Conservation (phyloP, 2,113 vertebrate genomes). For the Brienomyrus brachyistius region DNA sequence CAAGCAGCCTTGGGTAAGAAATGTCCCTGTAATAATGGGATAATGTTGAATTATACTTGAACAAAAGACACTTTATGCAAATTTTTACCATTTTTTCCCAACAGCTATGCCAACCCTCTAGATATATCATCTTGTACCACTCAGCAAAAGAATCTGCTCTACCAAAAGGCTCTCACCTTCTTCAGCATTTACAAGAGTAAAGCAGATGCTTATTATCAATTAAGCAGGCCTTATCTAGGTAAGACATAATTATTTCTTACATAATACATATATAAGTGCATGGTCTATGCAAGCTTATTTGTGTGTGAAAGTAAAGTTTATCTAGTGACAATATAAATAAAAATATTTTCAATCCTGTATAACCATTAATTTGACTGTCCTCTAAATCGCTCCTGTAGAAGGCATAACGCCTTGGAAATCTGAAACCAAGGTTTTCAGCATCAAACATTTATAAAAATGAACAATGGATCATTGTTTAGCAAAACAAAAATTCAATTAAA, state of each 20-base stretch:
- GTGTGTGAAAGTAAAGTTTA: neutral
- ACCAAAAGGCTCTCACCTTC: conserved; percentile 44
- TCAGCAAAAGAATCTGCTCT: conserved; percentile 46
- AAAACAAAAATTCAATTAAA: neutral
- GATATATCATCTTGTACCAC: conserved; percentile 46
- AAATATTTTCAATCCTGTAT: neutral
- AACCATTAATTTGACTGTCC: neutral
- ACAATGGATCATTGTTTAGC: neutral
- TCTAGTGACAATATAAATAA: neutral
- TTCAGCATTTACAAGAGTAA: conserved; percentile 31
- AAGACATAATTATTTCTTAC: conserved; percentile 25
- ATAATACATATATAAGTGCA: neutral
- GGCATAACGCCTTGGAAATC: neutral
- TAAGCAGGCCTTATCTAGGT: conserved; percentile 63
- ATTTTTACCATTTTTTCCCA: neutral
- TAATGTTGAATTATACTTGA: neutral
- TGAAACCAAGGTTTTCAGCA: neutral
- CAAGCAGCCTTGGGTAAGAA: conserved; percentile 60
- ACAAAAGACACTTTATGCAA: neutral
- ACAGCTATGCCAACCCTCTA: conserved; percentile 39
- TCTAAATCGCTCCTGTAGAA: neutral
- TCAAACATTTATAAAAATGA: neutral
- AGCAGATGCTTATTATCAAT: conserved; percentile 38
- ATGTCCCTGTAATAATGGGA: neutral
- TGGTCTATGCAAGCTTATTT: neutral